Evolutionary conservation across 2,113 vertebrate species (phyloP).

Genomic region (Genyomyrus donnyi): DNA sequence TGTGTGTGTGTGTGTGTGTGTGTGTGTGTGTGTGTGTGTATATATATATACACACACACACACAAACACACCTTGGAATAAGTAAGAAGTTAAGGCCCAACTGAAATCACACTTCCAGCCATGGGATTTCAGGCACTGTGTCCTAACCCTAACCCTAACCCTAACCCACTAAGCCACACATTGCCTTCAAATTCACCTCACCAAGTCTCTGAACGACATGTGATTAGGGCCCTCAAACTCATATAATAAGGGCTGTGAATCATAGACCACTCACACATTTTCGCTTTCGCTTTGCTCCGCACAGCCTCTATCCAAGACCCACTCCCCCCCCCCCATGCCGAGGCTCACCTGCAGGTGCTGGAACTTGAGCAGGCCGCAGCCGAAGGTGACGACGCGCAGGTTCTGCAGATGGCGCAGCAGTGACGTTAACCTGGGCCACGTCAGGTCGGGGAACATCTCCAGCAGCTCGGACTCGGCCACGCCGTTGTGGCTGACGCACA

Average conservation of each 20-base stretch:
- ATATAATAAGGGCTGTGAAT: background rate
- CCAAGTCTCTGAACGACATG: background rate
- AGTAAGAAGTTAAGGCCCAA: background rate
- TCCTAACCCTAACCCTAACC: too few species aligned
- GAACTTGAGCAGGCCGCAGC: constrained; percentile 85
- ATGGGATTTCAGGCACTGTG: background rate
- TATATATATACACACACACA: too few species aligned
- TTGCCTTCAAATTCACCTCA: background rate
- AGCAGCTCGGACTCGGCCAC: constrained; percentile 85
- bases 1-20: too few species aligned
- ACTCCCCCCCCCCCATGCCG: background rate
- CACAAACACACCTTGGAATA: too few species aligned
- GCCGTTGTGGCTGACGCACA: constrained; percentile 86
- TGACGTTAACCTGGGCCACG: constrained; percentile 65
- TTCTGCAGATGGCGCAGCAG: constrained; percentile 68
- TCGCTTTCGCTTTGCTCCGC: background rate
- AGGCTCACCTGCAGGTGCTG: constrained; percentile 78
- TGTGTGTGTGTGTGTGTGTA: rapidly evolving
- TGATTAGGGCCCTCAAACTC: background rate
- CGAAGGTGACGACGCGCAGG: constrained; percentile 72
- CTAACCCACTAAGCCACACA: background rate
- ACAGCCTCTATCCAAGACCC: too few species aligned
- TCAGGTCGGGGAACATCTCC: constrained; percentile 75
- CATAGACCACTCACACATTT: background rate
- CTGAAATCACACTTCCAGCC: background rate